A percentile compares a stretch with the other conserved stretches of the same genome.
Evolutionary conservation across 1,140 invertebrate genomes (phyloP).

Genomic region (Monomorium pharaonis): DNA sequence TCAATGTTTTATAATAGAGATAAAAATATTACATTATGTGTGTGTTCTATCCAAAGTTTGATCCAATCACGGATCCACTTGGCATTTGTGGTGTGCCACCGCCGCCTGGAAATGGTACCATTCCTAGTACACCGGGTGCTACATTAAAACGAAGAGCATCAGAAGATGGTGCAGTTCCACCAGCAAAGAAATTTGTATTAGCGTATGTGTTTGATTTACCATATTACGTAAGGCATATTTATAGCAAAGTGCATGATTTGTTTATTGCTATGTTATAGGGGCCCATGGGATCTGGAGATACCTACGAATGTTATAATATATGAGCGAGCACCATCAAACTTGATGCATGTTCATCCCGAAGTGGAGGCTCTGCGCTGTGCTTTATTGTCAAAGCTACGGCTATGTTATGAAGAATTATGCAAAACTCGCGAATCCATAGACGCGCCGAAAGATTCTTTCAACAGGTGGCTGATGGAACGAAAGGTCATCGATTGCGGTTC

Average conservation of each 20-base stretch:
- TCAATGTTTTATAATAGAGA: neutral
- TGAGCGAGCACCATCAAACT: conserved; percentile 92
- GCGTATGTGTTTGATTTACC: conserved; percentile 84
- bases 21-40: neutral
- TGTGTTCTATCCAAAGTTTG: conserved; percentile 88
- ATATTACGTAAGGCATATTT: neutral
- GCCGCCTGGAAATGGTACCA: conserved; percentile 85
- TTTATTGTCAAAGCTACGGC: conserved; percentile 92
- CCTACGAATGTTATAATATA: conserved; percentile 97
- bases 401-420: conserved; percentile 97
- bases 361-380: conserved; percentile 93
- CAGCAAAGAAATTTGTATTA: conserved; percentile 92
- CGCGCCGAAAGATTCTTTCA: conserved; percentile 98
- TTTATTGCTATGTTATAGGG: conserved; percentile 85
- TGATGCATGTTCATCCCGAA: conserved; percentile 97
- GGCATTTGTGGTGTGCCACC: conserved; percentile 91
- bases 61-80: conserved; percentile 96
- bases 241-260: neutral
- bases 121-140: conserved; percentile 81
- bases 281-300: conserved; percentile 98
- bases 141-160: conserved; percentile 91
- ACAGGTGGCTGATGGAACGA: conserved; percentile 97
- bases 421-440: conserved; percentile 97
- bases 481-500: conserved; percentile 95
- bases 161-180: conserved; percentile 89